These are phyloP conservation scores for Armadillidium nasatum DNA, from an alignment of 1,140 invertebrate genomes.

Conservation along the genomic window DNA sequence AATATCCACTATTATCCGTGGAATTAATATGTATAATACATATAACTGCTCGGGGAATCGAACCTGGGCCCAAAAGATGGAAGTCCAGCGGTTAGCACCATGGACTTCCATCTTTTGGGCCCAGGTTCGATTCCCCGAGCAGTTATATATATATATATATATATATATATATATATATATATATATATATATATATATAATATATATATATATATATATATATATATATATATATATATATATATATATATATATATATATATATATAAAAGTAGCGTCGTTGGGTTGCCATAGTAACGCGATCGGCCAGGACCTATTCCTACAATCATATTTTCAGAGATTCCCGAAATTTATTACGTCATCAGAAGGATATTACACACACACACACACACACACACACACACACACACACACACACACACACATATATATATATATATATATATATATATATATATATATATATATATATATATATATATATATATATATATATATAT, in stretches of 20 bases:
- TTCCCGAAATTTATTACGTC: neutral
- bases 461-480: too few species aligned
- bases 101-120: too few species aligned
- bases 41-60: too few species aligned
- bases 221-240: neutral
- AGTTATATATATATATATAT: neutral
- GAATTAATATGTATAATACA: too few species aligned
- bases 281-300: neutral
- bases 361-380: constrained; percentile 2
- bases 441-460: too few species aligned
- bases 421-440: too few species aligned
- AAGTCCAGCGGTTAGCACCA: too few species aligned
- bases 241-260: too few species aligned
- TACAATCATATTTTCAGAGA: neutral
- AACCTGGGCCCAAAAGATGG: too few species aligned
- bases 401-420: constrained; percentile 20
- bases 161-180: constrained; percentile 16
- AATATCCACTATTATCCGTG: too few species aligned
- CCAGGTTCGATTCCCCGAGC: too few species aligned
- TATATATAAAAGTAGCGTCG: neutral
- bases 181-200: constrained; percentile 14
- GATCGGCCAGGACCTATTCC: neutral
- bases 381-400: constrained; percentile 16
- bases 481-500: too few species aligned
- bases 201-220: neutral